These are phyloP conservation scores for Hymenopus coronatus DNA, from an alignment of 2,888 invertebrate genomes.

Conservation along the genomic window DNA sequence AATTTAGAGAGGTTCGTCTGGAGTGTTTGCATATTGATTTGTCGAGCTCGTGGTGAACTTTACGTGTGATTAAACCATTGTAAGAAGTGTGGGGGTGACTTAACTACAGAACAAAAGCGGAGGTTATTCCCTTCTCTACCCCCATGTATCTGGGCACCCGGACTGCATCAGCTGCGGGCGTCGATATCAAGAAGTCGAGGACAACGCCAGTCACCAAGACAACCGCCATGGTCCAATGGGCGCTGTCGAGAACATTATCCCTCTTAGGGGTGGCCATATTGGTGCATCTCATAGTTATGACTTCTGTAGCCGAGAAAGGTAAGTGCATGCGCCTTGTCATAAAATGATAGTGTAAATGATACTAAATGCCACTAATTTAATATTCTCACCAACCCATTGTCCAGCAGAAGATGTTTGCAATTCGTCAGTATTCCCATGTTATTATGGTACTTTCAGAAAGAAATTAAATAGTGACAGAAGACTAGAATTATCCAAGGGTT, in stretches of 20 bases:
- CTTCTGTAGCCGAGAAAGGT: conserved; percentile 40
- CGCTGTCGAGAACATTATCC: conserved; percentile 38
- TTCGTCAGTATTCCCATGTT: no score
- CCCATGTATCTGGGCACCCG: conserved; percentile 20
- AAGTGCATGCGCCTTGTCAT: conserved; percentile 14
- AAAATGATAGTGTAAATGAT: no score
- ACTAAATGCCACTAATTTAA: no score
- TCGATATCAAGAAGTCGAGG: conserved; percentile 15
- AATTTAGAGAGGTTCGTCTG: neutral
- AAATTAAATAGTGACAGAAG: no score
- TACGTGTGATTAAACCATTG: neutral
- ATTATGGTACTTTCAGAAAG: no score
- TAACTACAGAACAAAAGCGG: neutral
- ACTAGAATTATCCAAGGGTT: no score
- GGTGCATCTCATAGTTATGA: conserved; percentile 39
- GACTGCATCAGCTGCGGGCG: neutral
- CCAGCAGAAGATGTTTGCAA: no score
- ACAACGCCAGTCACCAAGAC: neutral
- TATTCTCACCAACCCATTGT: no score
- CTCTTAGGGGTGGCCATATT: conserved; percentile 38
- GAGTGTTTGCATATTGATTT: neutral
- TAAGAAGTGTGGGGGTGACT: neutral
- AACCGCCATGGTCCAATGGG: conserved; percentile 38
- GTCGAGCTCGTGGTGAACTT: neutral
- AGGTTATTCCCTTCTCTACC: neutral